phyloP scores from a whole-genome alignment of 2,797 vertebrate species.

The Spondyliosoma cantharus region DNA sequence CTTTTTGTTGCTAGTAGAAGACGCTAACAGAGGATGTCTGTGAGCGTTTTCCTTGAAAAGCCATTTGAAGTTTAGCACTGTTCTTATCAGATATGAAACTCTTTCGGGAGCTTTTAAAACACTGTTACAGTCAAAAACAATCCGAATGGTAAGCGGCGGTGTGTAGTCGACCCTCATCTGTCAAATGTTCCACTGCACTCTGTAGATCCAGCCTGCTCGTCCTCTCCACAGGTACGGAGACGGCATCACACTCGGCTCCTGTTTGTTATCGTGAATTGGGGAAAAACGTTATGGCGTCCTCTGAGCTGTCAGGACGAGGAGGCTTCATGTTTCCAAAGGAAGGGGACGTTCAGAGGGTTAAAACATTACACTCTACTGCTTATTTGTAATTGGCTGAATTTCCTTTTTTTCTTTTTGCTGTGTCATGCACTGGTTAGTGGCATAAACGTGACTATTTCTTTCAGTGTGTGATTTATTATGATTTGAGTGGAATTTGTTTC shows the following conservation, averaged over 20 bases:
- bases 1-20: not conserved
- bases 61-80: slow-evolving; percentile 1
- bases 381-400: slow-evolving; percentile 18
- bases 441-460: not conserved
- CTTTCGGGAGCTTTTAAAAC: not conserved
- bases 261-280: not conserved
- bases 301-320: slow-evolving; percentile 29
- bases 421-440: not conserved
- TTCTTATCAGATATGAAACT: not conserved
- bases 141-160: not conserved
- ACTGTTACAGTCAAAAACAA: not conserved
- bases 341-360: not conserved
- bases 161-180: not conserved
- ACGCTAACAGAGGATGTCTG: not conserved
- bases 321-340: slow-evolving; percentile 6
- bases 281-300: slow-evolving; percentile 6
- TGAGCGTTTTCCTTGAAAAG: slow-evolving; percentile 22
- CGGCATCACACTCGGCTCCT: slow-evolving; percentile 9
- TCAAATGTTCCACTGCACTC: slow-evolving; percentile 8
- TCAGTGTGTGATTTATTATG: not conserved
- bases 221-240: slow-evolving; percentile 8
- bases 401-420: not conserved
- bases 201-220: slow-evolving; percentile 30
- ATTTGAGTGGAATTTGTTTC: slow-evolving; percentile 21
- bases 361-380: not conserved